Base-by-base conservation (phyloP, 1,140 invertebrate genomes). In the Asobara japonica region DNA sequence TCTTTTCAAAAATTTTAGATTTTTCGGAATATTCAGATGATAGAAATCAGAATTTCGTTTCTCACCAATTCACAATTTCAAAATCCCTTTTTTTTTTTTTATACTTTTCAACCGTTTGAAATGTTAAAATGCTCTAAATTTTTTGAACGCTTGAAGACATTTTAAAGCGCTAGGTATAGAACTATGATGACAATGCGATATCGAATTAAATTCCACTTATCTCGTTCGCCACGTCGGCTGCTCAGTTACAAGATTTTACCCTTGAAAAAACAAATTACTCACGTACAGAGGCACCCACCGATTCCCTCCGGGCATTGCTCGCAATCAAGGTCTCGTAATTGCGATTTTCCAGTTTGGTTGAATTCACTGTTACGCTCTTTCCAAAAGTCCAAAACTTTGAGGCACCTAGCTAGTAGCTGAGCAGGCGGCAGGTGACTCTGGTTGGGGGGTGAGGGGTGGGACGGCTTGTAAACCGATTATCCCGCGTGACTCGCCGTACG, bases 381-480 rank as follows among this genome's bases (percentile, higher is more conserved):
- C 51, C 51, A 56, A 27, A 56, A 56, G 51, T 56, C 51, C 51
- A 56, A 56, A 56, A 56, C 51, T 56, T 56, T 56, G 22, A 22
- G 18, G n/a, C 25, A 18, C 6, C 22, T 13, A 56, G 18, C 18
- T 22, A 22, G 51, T 25, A 56, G 22, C 11, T 13, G 51, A 56
- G 22, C 1, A 56, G 51, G 10, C 51, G 1, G 10, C n/a, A 3
- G 51, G 22, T 11, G 22, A 25, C 51, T 56, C 51, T 25, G 51
- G 22, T 56, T 56, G 22, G 18, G 61, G 4, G 7, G 0, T 27
- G 13, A 30, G 18, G 29, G 3, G 0, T 31, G 27, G 22, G 27
- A 22, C 41, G 65, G 20, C 38, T 67, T 67, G 45, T 67, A 67
- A 67, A 67, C 65, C 65, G 65, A 67, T 67, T 67, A 67, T 67